phyloP scores from a whole-genome alignment of 2,797 vertebrate species.

The Acropternis orthonyx region DNA sequence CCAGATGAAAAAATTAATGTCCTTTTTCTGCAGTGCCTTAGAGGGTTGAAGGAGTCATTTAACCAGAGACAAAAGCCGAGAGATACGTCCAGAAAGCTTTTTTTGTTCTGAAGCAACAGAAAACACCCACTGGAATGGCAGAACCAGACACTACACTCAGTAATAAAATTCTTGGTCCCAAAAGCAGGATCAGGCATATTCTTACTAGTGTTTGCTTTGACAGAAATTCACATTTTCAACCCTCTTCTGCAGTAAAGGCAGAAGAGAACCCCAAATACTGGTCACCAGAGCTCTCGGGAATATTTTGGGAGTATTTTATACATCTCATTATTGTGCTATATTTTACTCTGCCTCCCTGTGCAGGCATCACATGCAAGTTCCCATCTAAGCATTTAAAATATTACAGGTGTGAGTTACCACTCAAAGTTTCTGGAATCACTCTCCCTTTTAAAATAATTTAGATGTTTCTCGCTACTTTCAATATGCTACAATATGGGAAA shows the following conservation, averaged over 20 bases:
- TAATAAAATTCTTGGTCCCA: neutral
- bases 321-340: neutral
- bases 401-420: neutral
- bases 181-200: neutral
- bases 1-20: neutral
- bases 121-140: neutral
- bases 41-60: neutral
- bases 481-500: neutral
- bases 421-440: neutral
- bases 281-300: neutral
- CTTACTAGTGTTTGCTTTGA: neutral
- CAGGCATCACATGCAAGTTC: neutral
- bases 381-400: neutral
- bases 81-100: neutral
- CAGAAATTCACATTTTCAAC: neutral
- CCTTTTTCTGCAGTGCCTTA: neutral
- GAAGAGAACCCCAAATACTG: neutral
- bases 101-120: slow-evolving; percentile 9
- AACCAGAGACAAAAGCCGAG: slow-evolving; percentile 15
- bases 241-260: neutral
- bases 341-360: neutral
- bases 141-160: neutral
- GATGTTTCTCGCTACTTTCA: neutral
- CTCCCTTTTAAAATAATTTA: neutral
- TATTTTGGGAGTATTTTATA: neutral